Conservation (phyloP, 1,140 invertebrate species). For the Calliphora vicina region DNA sequence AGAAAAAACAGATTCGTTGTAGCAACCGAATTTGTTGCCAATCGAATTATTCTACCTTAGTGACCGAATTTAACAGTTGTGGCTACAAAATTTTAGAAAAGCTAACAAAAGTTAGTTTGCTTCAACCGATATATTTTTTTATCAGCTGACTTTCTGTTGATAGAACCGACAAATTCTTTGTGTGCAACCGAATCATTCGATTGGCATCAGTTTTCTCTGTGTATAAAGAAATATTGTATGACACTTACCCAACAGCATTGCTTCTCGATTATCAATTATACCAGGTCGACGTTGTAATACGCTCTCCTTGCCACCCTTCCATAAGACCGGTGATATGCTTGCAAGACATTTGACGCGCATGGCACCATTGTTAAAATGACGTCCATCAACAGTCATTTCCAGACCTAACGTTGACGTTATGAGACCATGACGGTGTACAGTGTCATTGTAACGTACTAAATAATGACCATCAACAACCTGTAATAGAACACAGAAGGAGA, state of each 20-base stretch:
- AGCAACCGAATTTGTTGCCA: too few relatives aligned
- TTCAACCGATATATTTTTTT: too few relatives aligned
- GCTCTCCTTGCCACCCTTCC: slow-evolving; percentile 68
- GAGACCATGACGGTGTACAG: slow-evolving; percentile 67
- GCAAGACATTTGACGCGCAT: slow-evolving; percentile 71
- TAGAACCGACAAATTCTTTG: too few relatives aligned
- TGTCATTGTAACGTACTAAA: slow-evolving; percentile 65
- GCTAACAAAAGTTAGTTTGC: too few relatives aligned
- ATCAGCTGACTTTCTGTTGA: too few relatives aligned
- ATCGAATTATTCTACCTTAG: too few relatives aligned
- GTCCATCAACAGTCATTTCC: slow-evolving; percentile 64
- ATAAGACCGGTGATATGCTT: slow-evolving; percentile 68
- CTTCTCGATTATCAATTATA: slow-evolving; percentile 69
- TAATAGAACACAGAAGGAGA: slow-evolving; percentile 34
- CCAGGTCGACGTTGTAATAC: slow-evolving; percentile 66
- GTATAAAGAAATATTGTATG: neutral
- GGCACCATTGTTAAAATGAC: slow-evolving; percentile 66
- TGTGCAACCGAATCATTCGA: too few relatives aligned
- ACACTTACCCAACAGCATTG: slow-evolving; percentile 68
- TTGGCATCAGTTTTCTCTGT: too few relatives aligned
- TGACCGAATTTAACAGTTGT: too few relatives aligned
- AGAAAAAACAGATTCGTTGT: too few relatives aligned
- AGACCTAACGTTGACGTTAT: slow-evolving; percentile 67
- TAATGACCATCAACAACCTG: slow-evolving; percentile 65
- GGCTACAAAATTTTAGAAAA: too few relatives aligned